Evolutionary conservation across 35 echinoderm and acorn worm species (phyloP), one percentile per base, ranked within the genome.

Genomic region (Heliocidaris tuberculata): DNA sequence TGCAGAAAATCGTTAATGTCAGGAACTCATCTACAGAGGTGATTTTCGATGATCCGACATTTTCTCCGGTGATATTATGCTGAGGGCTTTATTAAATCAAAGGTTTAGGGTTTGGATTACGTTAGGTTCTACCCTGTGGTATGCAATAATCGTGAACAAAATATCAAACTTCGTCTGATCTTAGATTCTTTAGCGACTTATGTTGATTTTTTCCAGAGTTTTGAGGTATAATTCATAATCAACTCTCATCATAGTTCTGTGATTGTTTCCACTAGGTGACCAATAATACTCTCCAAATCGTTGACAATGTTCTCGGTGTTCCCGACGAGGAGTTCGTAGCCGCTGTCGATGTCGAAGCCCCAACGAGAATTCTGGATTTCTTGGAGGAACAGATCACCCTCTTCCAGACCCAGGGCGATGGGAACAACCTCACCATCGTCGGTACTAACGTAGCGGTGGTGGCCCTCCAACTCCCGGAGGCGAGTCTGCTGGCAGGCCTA

Each of bases 401-500:
- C 48, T 59, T 93, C 29, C 91, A 93, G 91, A 93, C 91, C 47
- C 31, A 93, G 50, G 91, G 91, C 11, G 47, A 49, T 50, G 91
- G 91, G 15, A 52, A 49, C 91, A 93, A 93, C 48, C 91, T 93
- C 91, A 93, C 91, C 30, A 59, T 93, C 47, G 27, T 93, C 50
- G 91, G 91, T 48, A 30, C 24, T 2, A 93, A 29, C 48, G 19
- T 59, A 31, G 50, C 91, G 31, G 91, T 93, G 48, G 47, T 93
- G 19, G 91, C 91, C 11, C 50, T 52, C 6, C 91, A 93, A n/a
- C 91, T 93, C 15, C 48, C 47, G 5, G 27, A 93, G 49, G 47
- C 47, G 4, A 31, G 31, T 32, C 50, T 93, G 6, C 13, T 93
- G 91, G 17, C 17, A 59, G 91, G 91, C n/a, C 27, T 93, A 32